Percentiles rank a stretch among this genome's conserved stretches.
These are phyloP conservation scores for Rissa tridactyla DNA, from an alignment of 2,113 vertebrate species.

Conservation along the genomic window DNA sequence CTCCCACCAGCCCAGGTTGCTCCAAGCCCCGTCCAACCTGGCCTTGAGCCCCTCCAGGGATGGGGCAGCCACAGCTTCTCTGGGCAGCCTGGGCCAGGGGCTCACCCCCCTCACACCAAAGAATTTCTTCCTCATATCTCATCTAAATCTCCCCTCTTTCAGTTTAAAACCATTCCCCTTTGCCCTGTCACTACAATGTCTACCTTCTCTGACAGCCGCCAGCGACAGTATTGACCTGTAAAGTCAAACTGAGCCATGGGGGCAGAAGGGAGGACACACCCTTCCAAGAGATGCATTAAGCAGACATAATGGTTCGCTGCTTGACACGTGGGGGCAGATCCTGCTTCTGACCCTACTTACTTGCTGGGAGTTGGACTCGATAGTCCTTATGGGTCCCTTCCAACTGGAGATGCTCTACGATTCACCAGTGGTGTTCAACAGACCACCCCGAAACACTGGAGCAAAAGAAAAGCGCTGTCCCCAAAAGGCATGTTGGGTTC, in stretches of 20 bases:
- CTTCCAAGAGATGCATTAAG: not conserved
- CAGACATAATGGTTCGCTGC: not conserved
- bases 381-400: not conserved
- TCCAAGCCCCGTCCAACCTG: not conserved
- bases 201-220: not conserved
- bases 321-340: not conserved
- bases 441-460: rapidly evolving
- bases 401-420: not conserved
- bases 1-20: not conserved
- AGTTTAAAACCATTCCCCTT: not conserved
- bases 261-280: not conserved
- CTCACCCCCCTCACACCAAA: not conserved
- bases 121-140: not conserved
- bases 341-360: not conserved
- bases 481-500: not conserved
- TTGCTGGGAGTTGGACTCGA: not conserved
- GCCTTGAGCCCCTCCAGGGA: not conserved
- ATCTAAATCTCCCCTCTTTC: not conserved
- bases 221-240: not conserved
- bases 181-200: not conserved
- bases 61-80: not conserved
- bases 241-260: not conserved
- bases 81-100: not conserved
- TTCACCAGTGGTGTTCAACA: not conserved
- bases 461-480: not conserved